Base-by-base conservation (phyloP, 2,113 vertebrate genomes). In the Condylura cristata region DNA sequence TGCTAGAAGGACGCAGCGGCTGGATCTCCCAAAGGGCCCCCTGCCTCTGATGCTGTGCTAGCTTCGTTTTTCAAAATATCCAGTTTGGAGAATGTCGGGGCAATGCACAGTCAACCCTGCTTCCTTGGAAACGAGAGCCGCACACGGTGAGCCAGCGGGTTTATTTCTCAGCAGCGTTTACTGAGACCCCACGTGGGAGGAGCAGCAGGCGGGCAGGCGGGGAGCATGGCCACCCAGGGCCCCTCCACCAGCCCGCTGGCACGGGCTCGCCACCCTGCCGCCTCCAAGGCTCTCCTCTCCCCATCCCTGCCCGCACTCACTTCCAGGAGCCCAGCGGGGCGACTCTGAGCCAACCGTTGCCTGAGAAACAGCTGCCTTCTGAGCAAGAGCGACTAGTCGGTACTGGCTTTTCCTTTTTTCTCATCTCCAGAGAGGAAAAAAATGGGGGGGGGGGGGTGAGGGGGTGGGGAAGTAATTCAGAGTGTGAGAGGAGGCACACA, bases 71-170 rank as follows among this genome's bases (percentile, higher is more conserved):
- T 65, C 63, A 46, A 61, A 90, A 83, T 17, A n/a, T 48, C n/a
- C 12, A 58, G 41, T 18, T 70, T 70, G 30, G n/a, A 56, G 86
- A 89, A 78, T 56, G 32, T 58, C 71, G 79, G 24, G 68, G 28
- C 72, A 56, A 75, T 95, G 46, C n/a, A 74, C 86, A 88, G 30
- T 32, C 20, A 70, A n/a, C 30, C 22, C 82, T 90, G 24, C 34
- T 72, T 82, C 28, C 4, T 3, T 51, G 83, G 53, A 78, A 81
- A 58, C 18, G 39, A 66, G 51, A 51, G 22, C 20, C 1, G 3
- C 6, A 63, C 6, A 53, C 8, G 18, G 83, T 7, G 63, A 9
- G 3, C 56, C 48, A 74, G 32, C 20, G 48, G 26, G 16, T 5
- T 28, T 8, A 8, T 46, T 90, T 76, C 58, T 37, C 10, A 39